Evolutionary conservation across 2,113 vertebrate genomes (phyloP).

Genomic region (Paedocypris sp.): DNA sequence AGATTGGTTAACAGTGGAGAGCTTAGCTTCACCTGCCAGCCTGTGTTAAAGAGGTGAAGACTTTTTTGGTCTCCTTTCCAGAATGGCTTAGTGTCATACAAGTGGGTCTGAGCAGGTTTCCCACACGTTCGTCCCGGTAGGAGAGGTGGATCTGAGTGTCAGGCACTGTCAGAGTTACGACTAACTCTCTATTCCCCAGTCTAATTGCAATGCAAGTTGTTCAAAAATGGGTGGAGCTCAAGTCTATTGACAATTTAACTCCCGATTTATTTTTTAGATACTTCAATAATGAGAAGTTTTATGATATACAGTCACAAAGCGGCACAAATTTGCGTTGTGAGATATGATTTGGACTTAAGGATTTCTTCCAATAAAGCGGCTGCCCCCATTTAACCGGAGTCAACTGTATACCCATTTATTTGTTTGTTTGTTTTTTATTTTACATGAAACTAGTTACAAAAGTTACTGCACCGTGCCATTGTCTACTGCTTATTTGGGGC

Average conservation of each 20-base stretch:
- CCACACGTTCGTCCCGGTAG: background rate
- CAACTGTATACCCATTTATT: no score
- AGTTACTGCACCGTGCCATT: no score
- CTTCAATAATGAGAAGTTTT: no score
- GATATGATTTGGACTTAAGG: no score
- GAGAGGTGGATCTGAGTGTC: constrained; percentile 2
- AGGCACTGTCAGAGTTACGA: background rate
- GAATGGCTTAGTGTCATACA: constrained; percentile 35
- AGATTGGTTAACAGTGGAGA: constrained; percentile 31
- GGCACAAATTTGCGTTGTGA: no score
- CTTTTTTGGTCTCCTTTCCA: background rate
- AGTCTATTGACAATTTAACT: background rate
- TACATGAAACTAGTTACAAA: no score
- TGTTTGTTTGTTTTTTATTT: no score
- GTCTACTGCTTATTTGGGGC: no score
- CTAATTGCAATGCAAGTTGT: background rate
- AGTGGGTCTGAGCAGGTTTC: constrained; percentile 13
- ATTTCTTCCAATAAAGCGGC: no score
- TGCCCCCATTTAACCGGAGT: no score
- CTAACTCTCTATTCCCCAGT: background rate
- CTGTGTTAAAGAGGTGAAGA: constrained; percentile 24
- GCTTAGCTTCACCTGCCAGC: constrained; percentile 37
- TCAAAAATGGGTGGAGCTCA: background rate
- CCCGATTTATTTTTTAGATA: no score
- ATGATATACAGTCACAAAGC: no score